These are phyloP conservation scores for Lamellibrachia luymesi DNA, from an alignment of 1,140 invertebrate genomes.

Conservation along the genomic window DNA sequence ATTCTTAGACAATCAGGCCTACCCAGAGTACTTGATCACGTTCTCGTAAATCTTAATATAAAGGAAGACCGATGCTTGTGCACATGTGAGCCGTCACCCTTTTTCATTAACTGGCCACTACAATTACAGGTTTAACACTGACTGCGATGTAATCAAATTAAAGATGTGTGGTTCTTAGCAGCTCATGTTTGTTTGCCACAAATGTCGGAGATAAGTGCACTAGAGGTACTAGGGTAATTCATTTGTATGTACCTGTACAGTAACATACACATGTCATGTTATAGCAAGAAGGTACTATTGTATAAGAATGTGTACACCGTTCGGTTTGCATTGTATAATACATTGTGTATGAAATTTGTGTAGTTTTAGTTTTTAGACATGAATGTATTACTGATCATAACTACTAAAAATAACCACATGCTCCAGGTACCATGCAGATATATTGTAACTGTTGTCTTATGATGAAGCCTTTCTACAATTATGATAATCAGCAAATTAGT, in stretches of 20 bases:
- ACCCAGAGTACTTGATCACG: slow-evolving; percentile 28
- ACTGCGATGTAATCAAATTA: too few relatives aligned
- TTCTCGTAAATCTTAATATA: not conserved
- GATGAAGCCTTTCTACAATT: too few relatives aligned
- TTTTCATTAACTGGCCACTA: not conserved
- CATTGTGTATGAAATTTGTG: not conserved
- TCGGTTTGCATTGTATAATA: not conserved
- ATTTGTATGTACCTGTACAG: not conserved
- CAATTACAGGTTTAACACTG: too few relatives aligned
- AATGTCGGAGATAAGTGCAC: too few relatives aligned
- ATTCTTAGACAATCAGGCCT: slow-evolving; percentile 23
- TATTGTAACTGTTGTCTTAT: too few relatives aligned
- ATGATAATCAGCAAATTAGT: not conserved
- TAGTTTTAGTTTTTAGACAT: not conserved
- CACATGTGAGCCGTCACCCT: not conserved
- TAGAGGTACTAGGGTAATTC: not conserved
- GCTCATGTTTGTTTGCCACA: too few relatives aligned
- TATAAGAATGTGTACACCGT: too few relatives aligned
- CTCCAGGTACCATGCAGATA: too few relatives aligned
- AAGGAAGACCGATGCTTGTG: not conserved
- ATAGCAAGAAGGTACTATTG: not conserved
- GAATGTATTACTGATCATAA: too few relatives aligned
- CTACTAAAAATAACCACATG: too few relatives aligned
- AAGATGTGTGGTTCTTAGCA: too few relatives aligned
- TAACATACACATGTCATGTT: not conserved